Evolutionary conservation across 2,113 vertebrate genomes (phyloP).

Genomic region (Antigone vipio): DNA sequence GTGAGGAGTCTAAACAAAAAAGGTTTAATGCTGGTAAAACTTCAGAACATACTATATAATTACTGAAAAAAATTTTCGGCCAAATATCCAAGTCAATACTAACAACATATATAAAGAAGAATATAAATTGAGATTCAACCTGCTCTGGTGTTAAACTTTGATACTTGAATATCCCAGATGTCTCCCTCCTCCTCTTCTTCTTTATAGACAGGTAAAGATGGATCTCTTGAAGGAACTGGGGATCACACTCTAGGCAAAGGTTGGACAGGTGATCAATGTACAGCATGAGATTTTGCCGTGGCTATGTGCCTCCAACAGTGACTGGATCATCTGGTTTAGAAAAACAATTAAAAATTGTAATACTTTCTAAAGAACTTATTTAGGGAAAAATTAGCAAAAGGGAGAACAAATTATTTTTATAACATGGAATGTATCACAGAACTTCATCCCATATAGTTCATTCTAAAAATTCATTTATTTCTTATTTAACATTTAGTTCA

Average conservation of each 20-base stretch:
- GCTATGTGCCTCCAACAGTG: slow-evolving; percentile 92
- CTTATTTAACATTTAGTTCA: background rate
- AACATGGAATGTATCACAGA: background rate
- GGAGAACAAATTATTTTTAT: background rate
- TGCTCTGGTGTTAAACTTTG: slow-evolving; percentile 84
- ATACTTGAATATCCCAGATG: slow-evolving; percentile 80
- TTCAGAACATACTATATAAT: background rate
- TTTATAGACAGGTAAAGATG: slow-evolving; percentile 83
- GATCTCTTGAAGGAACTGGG: slow-evolving; percentile 82
- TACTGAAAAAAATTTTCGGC: background rate
- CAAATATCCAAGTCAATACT: background rate
- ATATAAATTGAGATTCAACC: slow-evolving; percentile 78
- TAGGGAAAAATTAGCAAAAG: slow-evolving; percentile 2
- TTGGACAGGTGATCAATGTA: slow-evolving; percentile 90
- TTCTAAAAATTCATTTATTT: background rate
- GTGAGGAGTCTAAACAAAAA: background rate
- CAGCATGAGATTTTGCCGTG: slow-evolving; percentile 89
- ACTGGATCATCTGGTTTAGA: slow-evolving; percentile 88
- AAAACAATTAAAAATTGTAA: slow-evolving; percentile 70
- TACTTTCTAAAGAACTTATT: slow-evolving; percentile 15
- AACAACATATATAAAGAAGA: slow-evolving; percentile 55
- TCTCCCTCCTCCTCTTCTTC: slow-evolving; percentile 82
- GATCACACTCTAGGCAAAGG: slow-evolving; percentile 88
- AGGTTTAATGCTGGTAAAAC: background rate
- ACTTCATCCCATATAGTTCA: background rate